phyloP scores from a whole-genome alignment of 2,797 vertebrate species.

The Coregonus suidteri region DNA sequence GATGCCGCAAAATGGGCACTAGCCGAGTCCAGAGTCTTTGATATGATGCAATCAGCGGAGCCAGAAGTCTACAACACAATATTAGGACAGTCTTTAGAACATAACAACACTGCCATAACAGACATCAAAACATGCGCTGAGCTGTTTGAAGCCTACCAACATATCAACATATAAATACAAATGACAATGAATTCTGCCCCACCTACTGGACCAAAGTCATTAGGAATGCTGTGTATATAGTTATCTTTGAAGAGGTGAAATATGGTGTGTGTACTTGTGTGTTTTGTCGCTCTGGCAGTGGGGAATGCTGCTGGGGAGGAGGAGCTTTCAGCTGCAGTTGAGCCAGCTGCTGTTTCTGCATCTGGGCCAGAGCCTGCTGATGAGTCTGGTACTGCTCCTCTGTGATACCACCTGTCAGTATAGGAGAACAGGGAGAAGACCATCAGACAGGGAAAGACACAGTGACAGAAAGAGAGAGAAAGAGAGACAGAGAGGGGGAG shows the following conservation, averaged over 20 bases:
- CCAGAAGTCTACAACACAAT: conserved; percentile 70
- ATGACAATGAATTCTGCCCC: not conserved
- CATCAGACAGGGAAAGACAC: not conserved
- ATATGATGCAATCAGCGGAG: conserved; percentile 80
- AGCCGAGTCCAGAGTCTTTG: conserved; percentile 91
- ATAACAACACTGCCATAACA: not conserved
- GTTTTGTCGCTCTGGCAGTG: conserved; percentile 75
- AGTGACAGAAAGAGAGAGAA: not conserved
- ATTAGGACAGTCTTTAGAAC: not conserved
- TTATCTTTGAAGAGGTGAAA: not conserved
- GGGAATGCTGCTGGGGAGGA: conserved; percentile 69
- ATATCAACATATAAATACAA: not conserved
- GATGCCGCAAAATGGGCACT: conserved; percentile 93
- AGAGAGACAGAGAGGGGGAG: not conserved
- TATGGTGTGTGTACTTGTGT: conserved; percentile 68
- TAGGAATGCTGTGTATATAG: not conserved
- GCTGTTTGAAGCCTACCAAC: not conserved
- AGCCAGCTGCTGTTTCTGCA: conserved; percentile 89
- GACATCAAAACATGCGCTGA: not conserved
- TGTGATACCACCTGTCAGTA: conserved; percentile 82
- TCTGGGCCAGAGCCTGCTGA: conserved; percentile 89
- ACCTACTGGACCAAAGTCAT: not conserved
- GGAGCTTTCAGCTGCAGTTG: conserved; percentile 81
- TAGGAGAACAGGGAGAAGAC: conserved; percentile 4
- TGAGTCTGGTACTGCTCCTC: conserved; percentile 91